Evolutionary conservation across 2,113 vertebrate species (phyloP).

Genomic region (Salvator merianae): DNA sequence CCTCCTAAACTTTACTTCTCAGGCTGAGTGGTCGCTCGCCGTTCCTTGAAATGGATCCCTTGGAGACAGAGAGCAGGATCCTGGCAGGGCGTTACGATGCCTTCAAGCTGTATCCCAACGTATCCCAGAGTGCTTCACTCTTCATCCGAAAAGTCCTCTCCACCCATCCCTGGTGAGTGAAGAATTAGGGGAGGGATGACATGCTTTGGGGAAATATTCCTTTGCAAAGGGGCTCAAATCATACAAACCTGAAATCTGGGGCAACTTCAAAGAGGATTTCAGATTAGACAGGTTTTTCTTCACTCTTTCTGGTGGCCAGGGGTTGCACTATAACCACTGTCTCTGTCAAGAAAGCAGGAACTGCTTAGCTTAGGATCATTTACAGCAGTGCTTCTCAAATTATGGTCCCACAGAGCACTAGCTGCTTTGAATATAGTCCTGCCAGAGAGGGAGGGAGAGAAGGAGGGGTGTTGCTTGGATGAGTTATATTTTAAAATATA

Average conservation of each 20-base stretch:
- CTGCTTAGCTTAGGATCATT: not conserved
- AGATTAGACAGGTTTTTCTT: not conserved
- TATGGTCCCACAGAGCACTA: too few relatives aligned
- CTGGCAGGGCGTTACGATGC: constrained; percentile 92
- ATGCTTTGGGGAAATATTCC: not conserved
- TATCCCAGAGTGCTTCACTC: constrained; percentile 94
- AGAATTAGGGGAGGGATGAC: not conserved
- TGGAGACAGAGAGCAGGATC: constrained; percentile 90
- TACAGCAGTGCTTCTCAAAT: too few relatives aligned
- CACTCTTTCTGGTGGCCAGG: not conserved
- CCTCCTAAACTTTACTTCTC: constrained; percentile 2
- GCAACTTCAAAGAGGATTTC: not conserved
- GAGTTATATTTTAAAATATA: too few relatives aligned
- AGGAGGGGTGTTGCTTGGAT: too few relatives aligned
- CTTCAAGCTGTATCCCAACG: constrained; percentile 95
- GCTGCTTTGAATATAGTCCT: too few relatives aligned
- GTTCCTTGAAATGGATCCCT: constrained; percentile 86
- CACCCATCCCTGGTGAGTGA: constrained; percentile 91
- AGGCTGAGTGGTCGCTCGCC: constrained; percentile 95
- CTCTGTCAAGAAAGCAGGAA: not conserved
- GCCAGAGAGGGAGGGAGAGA: too few relatives aligned
- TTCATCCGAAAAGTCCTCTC: constrained; percentile 95
- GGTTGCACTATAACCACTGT: not conserved
- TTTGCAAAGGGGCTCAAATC: not conserved
- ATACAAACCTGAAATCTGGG: not conserved